Percentiles rank a stretch among this genome's conserved stretches.
Evolutionary conservation across 1,140 invertebrate species (phyloP).

Genomic region (Drosophila mojavensis): DNA sequence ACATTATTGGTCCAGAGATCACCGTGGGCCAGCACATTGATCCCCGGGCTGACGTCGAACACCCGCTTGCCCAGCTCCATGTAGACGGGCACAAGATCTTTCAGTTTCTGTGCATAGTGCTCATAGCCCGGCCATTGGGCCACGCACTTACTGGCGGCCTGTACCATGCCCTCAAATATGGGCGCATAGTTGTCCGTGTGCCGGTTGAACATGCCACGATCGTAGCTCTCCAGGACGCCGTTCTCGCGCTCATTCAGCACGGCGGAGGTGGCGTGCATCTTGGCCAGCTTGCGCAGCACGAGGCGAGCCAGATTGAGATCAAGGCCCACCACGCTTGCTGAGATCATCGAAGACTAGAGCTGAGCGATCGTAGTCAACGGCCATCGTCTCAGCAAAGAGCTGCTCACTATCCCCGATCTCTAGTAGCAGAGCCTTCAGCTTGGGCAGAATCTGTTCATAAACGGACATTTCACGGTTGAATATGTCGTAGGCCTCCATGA

Average conservation of each 20-base stretch:
- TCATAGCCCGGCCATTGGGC: conserved; percentile 62
- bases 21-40: conserved; percentile 87
- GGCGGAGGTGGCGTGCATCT: conserved; percentile 86
- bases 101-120: conserved; percentile 65
- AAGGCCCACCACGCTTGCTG: conserved; percentile 81
- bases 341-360: conserved; percentile 80
- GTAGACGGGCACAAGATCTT: conserved; percentile 54
- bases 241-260: conserved; percentile 74
- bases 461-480: conserved; percentile 80
- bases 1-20: conserved; percentile 89
- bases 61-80: conserved; percentile 74
- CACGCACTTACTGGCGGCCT: conserved; percentile 56
- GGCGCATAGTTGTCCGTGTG: conserved; percentile 71
- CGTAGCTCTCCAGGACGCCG: conserved; percentile 61
- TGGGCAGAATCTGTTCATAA: conserved; percentile 78
- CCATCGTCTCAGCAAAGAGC: conserved; percentile 74
- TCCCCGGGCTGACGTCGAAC: conserved; percentile 81
- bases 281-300: conserved; percentile 85
- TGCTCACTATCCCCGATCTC: conserved; percentile 67
- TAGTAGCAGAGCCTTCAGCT: conserved; percentile 59
- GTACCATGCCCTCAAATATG: conserved; percentile 60
- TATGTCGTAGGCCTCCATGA: conserved; percentile 77
- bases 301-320: conserved; percentile 85
- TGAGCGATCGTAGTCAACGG: conserved; percentile 64
- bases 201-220: conserved; percentile 78